Percentiles rank a stretch among this genome's conserved stretches.
phyloP scores from a whole-genome alignment of 2,113 vertebrate species.

The Lagopus leucura region DNA sequence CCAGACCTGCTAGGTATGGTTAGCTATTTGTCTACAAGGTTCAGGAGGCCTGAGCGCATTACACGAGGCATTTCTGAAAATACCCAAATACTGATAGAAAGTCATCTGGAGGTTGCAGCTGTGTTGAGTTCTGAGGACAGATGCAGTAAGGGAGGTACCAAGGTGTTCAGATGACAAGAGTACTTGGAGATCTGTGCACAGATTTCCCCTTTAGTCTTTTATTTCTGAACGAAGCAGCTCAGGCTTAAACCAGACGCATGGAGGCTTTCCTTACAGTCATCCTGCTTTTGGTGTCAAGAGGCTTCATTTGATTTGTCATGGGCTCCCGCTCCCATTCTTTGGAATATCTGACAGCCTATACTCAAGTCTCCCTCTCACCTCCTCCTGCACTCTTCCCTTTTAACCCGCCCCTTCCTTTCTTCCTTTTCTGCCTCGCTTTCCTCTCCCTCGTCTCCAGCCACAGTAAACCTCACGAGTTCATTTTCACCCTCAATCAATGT shows the following conservation, averaged over 20 bases:
- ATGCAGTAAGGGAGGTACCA: background rate
- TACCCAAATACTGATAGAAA: background rate
- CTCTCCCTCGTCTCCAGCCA: constrained; percentile 35
- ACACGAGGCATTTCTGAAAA: background rate
- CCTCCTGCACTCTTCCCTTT: constrained; percentile 39
- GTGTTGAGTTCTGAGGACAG: background rate
- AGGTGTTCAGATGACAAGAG: background rate
- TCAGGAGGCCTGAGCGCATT: background rate
- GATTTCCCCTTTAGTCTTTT: constrained; percentile 18
- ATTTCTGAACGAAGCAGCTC: constrained; percentile 12
- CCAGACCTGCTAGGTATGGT: background rate
- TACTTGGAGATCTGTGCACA: background rate
- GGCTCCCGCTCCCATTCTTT: constrained; percentile 60
- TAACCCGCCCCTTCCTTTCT: constrained; percentile 31
- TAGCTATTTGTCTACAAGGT: background rate
- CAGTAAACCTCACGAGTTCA: constrained; percentile 19
- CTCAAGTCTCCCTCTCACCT: constrained; percentile 37
- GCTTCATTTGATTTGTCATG: constrained; percentile 57
- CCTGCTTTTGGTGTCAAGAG: constrained; percentile 54
- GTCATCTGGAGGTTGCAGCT: background rate
- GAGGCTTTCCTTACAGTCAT: constrained; percentile 42
- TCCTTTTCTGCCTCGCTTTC: constrained; percentile 23
- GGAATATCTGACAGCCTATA: constrained; percentile 60
- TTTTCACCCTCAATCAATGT: constrained; percentile 29
- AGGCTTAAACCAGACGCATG: constrained; percentile 23